Base-by-base conservation (phyloP, 2,113 vertebrate species). In the Dissostichus mawsoni region DNA sequence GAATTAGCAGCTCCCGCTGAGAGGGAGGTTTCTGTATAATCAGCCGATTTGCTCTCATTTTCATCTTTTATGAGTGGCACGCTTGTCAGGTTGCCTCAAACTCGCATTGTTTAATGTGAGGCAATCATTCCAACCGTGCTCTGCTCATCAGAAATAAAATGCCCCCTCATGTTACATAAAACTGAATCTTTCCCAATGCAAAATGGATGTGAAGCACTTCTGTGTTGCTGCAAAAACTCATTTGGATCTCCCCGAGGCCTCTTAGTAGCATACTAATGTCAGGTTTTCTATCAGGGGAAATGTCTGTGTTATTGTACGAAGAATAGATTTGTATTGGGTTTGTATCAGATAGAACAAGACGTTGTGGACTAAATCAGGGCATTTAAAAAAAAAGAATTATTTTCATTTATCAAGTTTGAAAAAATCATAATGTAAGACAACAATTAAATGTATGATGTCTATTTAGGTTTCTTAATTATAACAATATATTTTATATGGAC, bases 21-120 rank as follows among this genome's bases (percentile, higher is more conserved):
- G 84, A 85, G 80, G 84, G 80, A 74, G 83, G 69, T 84, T 87
- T 91, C 81, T 86, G 87, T 84, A 70, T 87, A 93, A 92, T 92
- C 90, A 90, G 82, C 90, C 82, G 87, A 89, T 90, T 91, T 86
- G 69, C 87, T 82, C 66, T 71, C 72, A 63, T 83, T 84, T 64
- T 84, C 76, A 77, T 89, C 75, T 74, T 76, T 88, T 81, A 74
- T 76, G 70, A 62, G 67, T 29, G 18, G 48, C 62, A 4, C 48
- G 66, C 62, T 71, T 87, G 84, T 85, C 88, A 75, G 70, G 61
- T 74, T 63, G 68, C 57, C 36, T 56, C 76, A 85, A 81, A 82
- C 74, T 76, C 18, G 23, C 74, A 76, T 84, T 84, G 82, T 74
- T 86, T 83, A 87, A 86, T 86, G 67, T 5, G 47, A 83, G 77